phyloP scores from a whole-genome alignment of 2,888 invertebrate genomes.

The Gari tellinella region DNA sequence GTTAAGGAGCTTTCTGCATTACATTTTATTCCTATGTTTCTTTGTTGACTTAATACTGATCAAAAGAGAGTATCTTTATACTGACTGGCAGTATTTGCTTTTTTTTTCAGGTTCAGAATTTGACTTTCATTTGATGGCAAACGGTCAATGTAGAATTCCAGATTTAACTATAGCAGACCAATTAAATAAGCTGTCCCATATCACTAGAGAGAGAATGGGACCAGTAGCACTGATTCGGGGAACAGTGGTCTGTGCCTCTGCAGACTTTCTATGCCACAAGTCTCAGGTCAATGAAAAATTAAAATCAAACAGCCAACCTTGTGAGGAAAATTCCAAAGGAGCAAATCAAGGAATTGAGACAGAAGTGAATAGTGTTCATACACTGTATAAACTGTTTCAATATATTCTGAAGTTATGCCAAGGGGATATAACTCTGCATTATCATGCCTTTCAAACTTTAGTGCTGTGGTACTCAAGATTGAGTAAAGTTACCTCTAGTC shows the following conservation, averaged over 20 bases:
- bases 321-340: no score
- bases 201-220: slow-evolving; percentile 17
- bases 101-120: neutral
- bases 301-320: no score
- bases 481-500: slow-evolving; percentile 27
- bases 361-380: neutral
- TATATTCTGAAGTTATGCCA: slow-evolving; percentile 55
- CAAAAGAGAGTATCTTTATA: no score
- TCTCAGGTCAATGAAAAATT: no score
- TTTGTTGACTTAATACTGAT: no score
- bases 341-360: no score
- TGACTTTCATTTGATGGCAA: neutral
- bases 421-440: slow-evolving; percentile 61
- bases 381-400: slow-evolving; percentile 30
- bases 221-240: slow-evolving; percentile 55
- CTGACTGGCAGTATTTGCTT: no score
- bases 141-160: neutral
- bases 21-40: no score
- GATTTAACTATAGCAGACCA: no score
- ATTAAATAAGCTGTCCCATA: no score
- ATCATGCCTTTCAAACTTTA: slow-evolving; percentile 64
- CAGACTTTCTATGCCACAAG: slow-evolving; percentile 30
- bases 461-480: slow-evolving; percentile 61
- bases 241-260: slow-evolving; percentile 55
- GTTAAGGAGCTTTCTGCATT: no score